phyloP scores from a whole-genome alignment of 53 echinoderm and acorn worm species.

The Paelopatides confundens region DNA sequence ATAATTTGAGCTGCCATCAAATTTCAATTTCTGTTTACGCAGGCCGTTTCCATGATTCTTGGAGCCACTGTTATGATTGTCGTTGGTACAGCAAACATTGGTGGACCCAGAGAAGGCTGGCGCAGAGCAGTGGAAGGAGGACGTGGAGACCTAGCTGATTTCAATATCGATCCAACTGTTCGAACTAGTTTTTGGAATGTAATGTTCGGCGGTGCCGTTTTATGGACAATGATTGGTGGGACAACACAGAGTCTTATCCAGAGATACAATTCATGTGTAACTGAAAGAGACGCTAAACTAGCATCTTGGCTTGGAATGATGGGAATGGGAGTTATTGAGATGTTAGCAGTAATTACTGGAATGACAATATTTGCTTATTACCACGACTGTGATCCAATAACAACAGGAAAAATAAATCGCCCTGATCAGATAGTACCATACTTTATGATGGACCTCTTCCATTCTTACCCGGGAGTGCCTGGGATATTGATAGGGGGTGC shows the following conservation, averaged over 20 bases:
- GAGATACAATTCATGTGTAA: conserved; percentile 33
- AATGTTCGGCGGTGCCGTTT: neutral
- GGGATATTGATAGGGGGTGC: conserved; percentile 31
- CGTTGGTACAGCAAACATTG: conserved; percentile 12
- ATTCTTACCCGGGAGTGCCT: conserved; percentile 10
- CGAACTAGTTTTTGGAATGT: conserved; percentile 11
- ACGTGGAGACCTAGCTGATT: conserved; percentile 4
- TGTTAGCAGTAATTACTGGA: conserved; percentile 25
- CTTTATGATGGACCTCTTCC: conserved; percentile 45
- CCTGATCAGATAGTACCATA: conserved; percentile 32
- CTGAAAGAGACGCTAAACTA: neutral
- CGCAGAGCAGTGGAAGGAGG: conserved; percentile 1
- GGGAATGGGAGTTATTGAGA: conserved; percentile 16
- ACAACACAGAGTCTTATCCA: conserved; percentile 10
- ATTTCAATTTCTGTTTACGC: too few species aligned
- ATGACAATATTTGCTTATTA: conserved; percentile 35
- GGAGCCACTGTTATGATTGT: conserved; percentile 31
- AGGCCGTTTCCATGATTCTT: conserved; percentile 13
- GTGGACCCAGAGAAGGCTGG: conserved; percentile 40
- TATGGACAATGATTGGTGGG: neutral
- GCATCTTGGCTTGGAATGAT: conserved; percentile 16
- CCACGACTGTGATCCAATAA: conserved; percentile 21
- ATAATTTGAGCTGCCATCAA: too few species aligned
- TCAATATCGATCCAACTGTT: conserved; percentile 14
- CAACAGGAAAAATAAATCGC: conserved; percentile 5